Base-by-base conservation (phyloP, 1,140 invertebrate genomes). In the Ladona fulva region DNA sequence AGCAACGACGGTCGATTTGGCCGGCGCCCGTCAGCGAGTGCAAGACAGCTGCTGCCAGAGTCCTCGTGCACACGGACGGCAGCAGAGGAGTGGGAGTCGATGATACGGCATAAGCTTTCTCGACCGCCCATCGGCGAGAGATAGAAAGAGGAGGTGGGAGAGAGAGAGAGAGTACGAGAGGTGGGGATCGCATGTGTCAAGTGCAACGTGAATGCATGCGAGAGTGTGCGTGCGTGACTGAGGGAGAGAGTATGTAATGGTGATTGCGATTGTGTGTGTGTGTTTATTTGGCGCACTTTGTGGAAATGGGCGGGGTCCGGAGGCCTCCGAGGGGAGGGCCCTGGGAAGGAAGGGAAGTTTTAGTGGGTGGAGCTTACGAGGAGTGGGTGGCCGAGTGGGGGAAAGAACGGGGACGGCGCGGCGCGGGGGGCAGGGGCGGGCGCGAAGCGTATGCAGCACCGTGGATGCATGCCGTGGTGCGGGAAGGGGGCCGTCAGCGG, bases 241-340 rank as follows among this genome's bases (percentile, higher is more conserved):
- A 66, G n/a, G 52, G 16, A 22, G 52, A 66, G 52, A 22, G 52
- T 66, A 66, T 66, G n/a, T 66, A 66, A 16, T 16, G n/a, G 52
- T 66, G 52, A 66, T 66, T 66, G 52, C 52, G 52, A 66, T 16
- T 66, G 52, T 66, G 52, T 66, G 44, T 52, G 44, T 52, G 52
- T 66, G 52, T 66, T 66, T 66, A 66, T 66, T 66, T 66, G 52
- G 52, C 52, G 52, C 52, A 66, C 52, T 66, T 66, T 66, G 52
- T 66, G 16, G 16, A 66, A 66, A 66, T 66, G 52, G 52, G 52
- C 52, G 52, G 52, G 52, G 52, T 66, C 52, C 52, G 16, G 52
- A 19, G 52, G 52, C 52, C 12, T 16, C 29, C 8, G 29, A 8
- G 29, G 29, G n/a, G 52, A 66, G 52, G 14, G 52, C 52, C 16